Base-by-base conservation (phyloP, 1,140 invertebrate species). In the Archegozetes longisetosus region DNA sequence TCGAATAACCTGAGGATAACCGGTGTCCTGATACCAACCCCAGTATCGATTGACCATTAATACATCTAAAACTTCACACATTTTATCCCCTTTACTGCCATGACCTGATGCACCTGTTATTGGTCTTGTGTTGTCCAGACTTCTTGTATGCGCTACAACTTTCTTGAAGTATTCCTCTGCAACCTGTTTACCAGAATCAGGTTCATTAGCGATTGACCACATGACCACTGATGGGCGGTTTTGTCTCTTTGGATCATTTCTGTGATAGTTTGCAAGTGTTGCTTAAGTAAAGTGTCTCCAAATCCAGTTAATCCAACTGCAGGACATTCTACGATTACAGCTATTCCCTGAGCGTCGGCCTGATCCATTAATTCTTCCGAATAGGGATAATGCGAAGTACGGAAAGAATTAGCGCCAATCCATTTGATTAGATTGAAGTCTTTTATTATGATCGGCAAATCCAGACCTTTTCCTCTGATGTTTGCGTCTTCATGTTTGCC, bases 381-480 rank as follows among this genome's bases (percentile, higher is more conserved):
- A 73, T 98, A 98, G 4, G 95, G 95, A 75, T 98, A 99, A 72
- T 98, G 95, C 0, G 92, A 96, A 0, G 95, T 98, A 23, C 95
- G 78, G 72, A 94, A 96, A 17, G 85, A 81, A 74, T 97, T 97
- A 2, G 86, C 91, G 3, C 91, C 91, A 25, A 94, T 77, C 94
- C 94, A 98, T 71, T 86, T 85, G 1, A 98, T 79, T 54, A 98
- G 74, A 69, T 95, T 93, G 69, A 94, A 86, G 70, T 98, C 94
- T 51, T 60, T 59, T n/a, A 59, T 22, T 26, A 61, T 60, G 29
- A 60, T 53, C 0, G 87, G 81, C 58, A 84, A 79, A 72, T 96
- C 90, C 63, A 94, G 77, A 22, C 91, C 92, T 72, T 88, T 87
- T 0, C 90, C 90, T 65, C 86, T 77, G 51, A 95, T 65, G 64